Evolutionary conservation across 2,797 vertebrate genomes (phyloP), one percentile per base, ranked within the genome.

Genomic region (Sarcoramphus papa): DNA sequence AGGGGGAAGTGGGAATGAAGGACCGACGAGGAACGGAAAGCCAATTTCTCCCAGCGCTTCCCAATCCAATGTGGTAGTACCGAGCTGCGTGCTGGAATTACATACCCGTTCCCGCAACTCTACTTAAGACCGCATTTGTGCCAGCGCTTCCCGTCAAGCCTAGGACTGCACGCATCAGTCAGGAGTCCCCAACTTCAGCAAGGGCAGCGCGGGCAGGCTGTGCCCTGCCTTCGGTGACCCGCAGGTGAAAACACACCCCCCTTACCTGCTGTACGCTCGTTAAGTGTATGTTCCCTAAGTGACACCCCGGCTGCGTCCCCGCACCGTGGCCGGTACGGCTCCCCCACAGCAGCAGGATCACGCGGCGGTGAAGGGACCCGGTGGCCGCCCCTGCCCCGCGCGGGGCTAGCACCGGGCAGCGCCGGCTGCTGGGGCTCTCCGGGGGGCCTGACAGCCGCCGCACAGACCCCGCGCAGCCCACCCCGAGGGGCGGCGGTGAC

Each of bases 81-180:
- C 2, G 50, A 75, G 47, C 64, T 20, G 30, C 17, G 4, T 4
- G 16, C 73, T n/a, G 64, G 48, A 31, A 70, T 51, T 1, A 10
- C 18, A 16, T 70, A 3, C 50, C 30, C 48, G 5, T 5, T n/a
- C 67, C 78, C 0, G 33, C 51, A 54, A 37, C 59, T 67, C 81
- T 17, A 0, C 0, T 4, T 0, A 6, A 28, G 1, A 35, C n/a
- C 33, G 28, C 75, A 30, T 1, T 28, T 3, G 35, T 23, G 20
- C n/a, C 62, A 4, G 68, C 0, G 33, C 70, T 62, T 3, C 56
- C 64, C 35, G 2, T 0, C 53, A 11, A 24, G 15, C n/a, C n/a
- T 3, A 0, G 25, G 45, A 17, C 67, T 6, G 45, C 8, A 6
- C 5, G 74, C 54, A 57, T 14, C 56, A 2, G 2, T 0, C 59